phyloP scores from a whole-genome alignment of 2,113 vertebrate species.

The Mobula hypostoma region DNA sequence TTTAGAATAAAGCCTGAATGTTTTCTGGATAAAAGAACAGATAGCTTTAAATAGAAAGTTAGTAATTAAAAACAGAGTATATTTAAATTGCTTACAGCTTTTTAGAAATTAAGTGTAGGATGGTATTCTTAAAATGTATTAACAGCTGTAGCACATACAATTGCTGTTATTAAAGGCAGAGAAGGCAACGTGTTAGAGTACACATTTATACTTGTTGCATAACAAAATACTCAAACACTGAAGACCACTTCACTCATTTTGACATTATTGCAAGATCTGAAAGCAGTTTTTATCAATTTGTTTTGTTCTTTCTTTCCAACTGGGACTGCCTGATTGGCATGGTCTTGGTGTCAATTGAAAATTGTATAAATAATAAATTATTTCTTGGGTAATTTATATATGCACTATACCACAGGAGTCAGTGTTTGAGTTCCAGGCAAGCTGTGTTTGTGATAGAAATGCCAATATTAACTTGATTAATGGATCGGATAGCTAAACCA shows the following conservation, averaged over 20 bases:
- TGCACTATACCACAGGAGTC: not conserved
- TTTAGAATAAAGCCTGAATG: not conserved
- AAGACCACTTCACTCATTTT: not conserved
- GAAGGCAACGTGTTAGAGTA: too few species aligned
- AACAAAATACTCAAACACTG: not conserved
- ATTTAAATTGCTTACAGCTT: not conserved
- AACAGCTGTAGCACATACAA: not conserved
- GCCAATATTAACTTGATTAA: constrained; percentile 17
- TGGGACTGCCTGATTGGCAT: not conserved
- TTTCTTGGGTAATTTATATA: constrained; percentile 1
- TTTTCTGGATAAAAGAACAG: not conserved
- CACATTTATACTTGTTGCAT: not conserved
- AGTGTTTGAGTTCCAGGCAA: constrained; percentile 8
- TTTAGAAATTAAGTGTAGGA: not conserved
- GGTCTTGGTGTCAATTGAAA: constrained; percentile 9
- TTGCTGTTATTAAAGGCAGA: not conserved
- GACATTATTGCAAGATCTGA: not conserved
- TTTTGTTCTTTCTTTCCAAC: constrained; percentile 21
- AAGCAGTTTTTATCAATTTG: not conserved
- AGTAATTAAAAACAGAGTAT: not conserved
- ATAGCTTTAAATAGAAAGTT: not conserved
- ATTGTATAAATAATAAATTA: not conserved
- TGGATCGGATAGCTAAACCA: not conserved
- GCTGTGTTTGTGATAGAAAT: not conserved
- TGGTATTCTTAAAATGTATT: not conserved